Evolutionary conservation across 1,140 invertebrate species (phyloP).

Genomic region (Augochlora pura): DNA sequence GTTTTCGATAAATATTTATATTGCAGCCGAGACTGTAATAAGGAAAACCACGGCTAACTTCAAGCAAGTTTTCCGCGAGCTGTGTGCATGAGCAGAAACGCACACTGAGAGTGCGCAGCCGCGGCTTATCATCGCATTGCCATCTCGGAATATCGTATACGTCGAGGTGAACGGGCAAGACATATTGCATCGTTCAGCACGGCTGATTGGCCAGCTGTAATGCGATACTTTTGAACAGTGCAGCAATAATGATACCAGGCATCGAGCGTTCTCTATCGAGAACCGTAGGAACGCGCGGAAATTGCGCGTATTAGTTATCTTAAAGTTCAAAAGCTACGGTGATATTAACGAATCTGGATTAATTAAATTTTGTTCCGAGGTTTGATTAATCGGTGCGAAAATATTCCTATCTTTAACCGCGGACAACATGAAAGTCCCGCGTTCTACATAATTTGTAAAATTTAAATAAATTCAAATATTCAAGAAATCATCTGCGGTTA

Average conservation of each 20-base stretch:
- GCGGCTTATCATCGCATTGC: conserved; percentile 37
- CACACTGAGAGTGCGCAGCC: conserved; percentile 46
- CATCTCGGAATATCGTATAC: conserved; percentile 6
- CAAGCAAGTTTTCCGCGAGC: conserved; percentile 39
- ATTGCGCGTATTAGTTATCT: neutral
- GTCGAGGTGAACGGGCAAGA: conserved; percentile 3
- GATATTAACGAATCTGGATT: no score
- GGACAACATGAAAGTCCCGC: no score
- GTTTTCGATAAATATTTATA: no score
- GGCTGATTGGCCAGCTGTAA: conserved; percentile 27
- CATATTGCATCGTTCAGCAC: neutral
- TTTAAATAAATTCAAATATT: no score
- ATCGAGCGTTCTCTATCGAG: neutral
- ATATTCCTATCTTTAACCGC: no score
- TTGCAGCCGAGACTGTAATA: neutral
- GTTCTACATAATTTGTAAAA: no score
- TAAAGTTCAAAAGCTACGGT: no score
- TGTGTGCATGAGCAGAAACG: neutral
- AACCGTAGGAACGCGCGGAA: neutral
- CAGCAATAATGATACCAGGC: conserved; percentile 3
- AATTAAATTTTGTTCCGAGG: no score
- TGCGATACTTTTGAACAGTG: conserved; percentile 20
- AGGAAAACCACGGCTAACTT: conserved; percentile 21
- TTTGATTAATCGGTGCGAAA: no score
- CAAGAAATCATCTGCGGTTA: no score